phyloP scores from a whole-genome alignment of 2,113 vertebrate genomes.

The Raja brachyura region DNA sequence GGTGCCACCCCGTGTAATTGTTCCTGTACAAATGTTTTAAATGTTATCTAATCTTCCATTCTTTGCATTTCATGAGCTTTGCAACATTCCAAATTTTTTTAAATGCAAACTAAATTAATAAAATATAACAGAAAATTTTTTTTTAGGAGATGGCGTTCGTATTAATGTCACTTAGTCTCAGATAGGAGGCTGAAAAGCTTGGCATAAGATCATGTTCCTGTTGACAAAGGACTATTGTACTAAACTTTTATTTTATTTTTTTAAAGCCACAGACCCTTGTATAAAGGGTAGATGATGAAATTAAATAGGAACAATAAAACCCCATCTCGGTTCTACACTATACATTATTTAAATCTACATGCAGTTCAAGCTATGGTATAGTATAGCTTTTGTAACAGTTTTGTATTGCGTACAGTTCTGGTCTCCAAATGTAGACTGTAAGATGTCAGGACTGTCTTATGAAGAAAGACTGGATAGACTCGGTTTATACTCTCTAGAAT shows the following conservation, averaged over 20 bases:
- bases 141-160: background rate
- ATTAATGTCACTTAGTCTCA: background rate
- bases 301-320: background rate
- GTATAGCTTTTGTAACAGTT: background rate
- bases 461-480: too few species aligned
- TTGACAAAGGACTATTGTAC: background rate
- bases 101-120: background rate
- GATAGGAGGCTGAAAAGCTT: background rate
- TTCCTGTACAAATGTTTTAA: background rate
- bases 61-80: background rate
- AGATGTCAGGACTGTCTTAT: too few species aligned
- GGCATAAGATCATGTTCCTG: background rate
- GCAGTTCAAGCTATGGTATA: background rate
- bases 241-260: background rate
- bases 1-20: background rate
- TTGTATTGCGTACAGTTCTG: too few species aligned
- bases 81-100: background rate
- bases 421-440: too few species aligned
- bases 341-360: background rate
- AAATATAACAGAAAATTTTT: background rate
- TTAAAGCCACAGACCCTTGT: background rate
- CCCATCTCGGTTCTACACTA: background rate
- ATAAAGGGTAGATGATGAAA: background rate
- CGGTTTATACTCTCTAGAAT: too few species aligned
- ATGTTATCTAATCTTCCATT: background rate